These are phyloP conservation scores for Xiphophorus hellerii DNA, from an alignment of 2,113 vertebrate species.

Conservation along the genomic window DNA sequence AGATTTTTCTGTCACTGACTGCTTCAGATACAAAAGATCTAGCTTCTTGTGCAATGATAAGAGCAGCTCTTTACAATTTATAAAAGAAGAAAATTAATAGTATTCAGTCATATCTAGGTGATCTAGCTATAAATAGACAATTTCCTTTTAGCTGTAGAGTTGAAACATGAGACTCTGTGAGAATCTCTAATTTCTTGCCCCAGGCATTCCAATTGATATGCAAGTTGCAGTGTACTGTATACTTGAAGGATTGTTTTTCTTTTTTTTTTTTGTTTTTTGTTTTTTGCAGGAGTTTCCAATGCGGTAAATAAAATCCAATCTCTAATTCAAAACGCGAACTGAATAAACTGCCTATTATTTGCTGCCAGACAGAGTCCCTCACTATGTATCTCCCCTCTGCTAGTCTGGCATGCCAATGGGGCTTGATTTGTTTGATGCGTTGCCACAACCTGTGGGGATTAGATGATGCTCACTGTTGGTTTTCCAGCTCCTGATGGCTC, in stretches of 20 bases:
- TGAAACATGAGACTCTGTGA: conserved; percentile 37
- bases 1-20: neutral
- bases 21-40: neutral
- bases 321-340: conserved; percentile 47
- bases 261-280: conserved; percentile 43
- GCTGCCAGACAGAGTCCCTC: conserved; percentile 63
- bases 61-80: neutral
- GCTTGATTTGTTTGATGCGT: conserved; percentile 75
- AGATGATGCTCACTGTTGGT: conserved; percentile 68
- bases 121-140: conserved; percentile 52
- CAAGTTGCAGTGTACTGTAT: conserved; percentile 34
- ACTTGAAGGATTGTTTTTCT: conserved; percentile 37
- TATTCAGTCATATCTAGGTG: neutral
- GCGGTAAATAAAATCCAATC: conserved; percentile 60
- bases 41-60: neutral
- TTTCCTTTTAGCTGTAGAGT: conserved; percentile 40
- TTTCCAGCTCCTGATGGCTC: conserved; percentile 63
- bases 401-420: conserved; percentile 61
- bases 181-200: conserved; percentile 38
- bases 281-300: conserved; percentile 58
- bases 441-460: conserved; percentile 76
- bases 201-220: conserved; percentile 45
- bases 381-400: conserved; percentile 60
- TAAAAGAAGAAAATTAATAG: neutral
- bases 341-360: conserved; percentile 72